Evolutionary conservation across 2,888 invertebrate genomes (phyloP).

Genomic region (Nemotelus pantherinus): DNA sequence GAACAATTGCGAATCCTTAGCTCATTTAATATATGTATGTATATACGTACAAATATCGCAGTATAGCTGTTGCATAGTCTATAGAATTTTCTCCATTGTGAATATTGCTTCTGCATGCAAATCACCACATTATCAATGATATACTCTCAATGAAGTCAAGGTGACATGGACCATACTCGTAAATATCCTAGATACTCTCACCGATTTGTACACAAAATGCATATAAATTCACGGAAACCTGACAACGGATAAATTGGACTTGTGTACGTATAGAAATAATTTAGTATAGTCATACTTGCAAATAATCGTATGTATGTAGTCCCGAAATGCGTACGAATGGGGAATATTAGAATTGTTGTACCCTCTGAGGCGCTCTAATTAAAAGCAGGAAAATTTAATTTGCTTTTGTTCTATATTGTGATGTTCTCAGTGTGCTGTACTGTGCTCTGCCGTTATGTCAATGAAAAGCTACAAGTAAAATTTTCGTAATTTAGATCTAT

Average conservation of each 20-base stretch:
- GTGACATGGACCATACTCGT: slow-evolving; percentile 39
- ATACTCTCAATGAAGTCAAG: slow-evolving; percentile 45
- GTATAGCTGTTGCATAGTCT: background rate
- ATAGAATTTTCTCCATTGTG: slow-evolving; percentile 18
- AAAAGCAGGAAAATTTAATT: slow-evolving; percentile 36
- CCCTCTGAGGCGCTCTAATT: slow-evolving; percentile 22
- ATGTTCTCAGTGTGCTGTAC: background rate
- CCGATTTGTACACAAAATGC: background rate
- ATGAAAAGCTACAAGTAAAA: slow-evolving; percentile 8
- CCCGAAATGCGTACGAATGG: background rate
- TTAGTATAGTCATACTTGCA: background rate
- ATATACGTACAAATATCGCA: background rate
- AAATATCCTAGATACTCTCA: slow-evolving; percentile 5
- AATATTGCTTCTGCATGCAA: slow-evolving; percentile 48
- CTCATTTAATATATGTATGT: background rate
- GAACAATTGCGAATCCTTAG: slow-evolving; percentile 21
- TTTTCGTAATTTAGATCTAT: slow-evolving; percentile 14
- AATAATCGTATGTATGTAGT: background rate
- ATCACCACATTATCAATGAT: slow-evolving; percentile 49
- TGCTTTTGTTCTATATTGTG: slow-evolving; percentile 19
- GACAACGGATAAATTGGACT: background rate
- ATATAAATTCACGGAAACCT: background rate
- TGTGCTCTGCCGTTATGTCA: background rate
- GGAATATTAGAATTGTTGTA: background rate
- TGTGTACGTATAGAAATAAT: background rate